A percentile compares a stretch with the other conserved stretches of the same genome.
Conservation (phyloP, 2,888 invertebrate genomes). For the Hecatera dysodea region DNA sequence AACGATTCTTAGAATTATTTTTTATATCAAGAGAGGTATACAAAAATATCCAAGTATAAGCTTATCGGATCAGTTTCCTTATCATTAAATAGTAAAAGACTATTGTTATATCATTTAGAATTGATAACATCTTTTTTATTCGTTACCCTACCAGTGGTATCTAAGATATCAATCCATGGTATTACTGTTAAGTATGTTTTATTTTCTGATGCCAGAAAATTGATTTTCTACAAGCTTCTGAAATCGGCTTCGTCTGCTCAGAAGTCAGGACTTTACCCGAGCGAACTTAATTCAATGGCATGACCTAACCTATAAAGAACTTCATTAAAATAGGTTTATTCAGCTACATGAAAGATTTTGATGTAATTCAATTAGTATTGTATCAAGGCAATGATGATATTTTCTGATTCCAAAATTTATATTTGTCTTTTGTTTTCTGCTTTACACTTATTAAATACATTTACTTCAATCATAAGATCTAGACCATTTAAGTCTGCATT, state of each 20-base stretch:
- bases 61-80: background rate
- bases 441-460: background rate
- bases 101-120: conserved; percentile 10
- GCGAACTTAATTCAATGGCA: too few species aligned
- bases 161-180: background rate
- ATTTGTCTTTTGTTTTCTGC: too few species aligned
- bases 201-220: background rate
- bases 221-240: background rate
- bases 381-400: too few species aligned
- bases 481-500: conserved; percentile 9
- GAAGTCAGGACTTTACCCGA: background rate
- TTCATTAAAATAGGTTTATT: too few species aligned
- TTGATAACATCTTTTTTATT: conserved; percentile 24
- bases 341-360: too few species aligned
- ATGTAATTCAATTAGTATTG: too few species aligned
- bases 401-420: too few species aligned
- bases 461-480: background rate
- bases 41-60: conserved; percentile 14
- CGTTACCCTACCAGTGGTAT: background rate
- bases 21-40: background rate
- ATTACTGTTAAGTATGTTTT: background rate
- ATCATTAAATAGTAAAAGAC: conserved; percentile 16
- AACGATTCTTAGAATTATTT: background rate
- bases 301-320: too few species aligned
- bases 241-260: background rate